These are phyloP conservation scores for Gymnoscopelus braueri DNA, from an alignment of 2,797 vertebrate species.

Conservation along the genomic window DNA sequence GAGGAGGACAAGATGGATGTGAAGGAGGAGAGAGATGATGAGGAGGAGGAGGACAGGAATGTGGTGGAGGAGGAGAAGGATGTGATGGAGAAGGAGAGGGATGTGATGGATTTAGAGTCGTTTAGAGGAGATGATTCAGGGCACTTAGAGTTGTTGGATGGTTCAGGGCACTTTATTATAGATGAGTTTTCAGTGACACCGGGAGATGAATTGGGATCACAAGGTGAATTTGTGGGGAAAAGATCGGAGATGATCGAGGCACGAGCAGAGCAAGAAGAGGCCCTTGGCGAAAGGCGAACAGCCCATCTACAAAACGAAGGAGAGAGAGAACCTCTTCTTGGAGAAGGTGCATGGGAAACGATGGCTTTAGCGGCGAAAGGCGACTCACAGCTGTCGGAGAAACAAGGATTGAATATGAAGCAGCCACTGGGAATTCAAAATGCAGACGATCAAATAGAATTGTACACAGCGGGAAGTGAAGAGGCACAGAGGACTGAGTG, in stretches of 20 bases:
- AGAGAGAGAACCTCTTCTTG: neutral
- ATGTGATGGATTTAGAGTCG: constrained; percentile 5
- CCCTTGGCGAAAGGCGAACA: neutral
- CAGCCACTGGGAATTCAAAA: neutral
- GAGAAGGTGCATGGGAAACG: constrained; percentile 1
- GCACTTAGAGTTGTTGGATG: constrained; percentile 7
- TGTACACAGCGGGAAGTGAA: neutral
- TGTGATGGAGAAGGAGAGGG: neutral
- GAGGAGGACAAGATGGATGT: no score
- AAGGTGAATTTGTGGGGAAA: neutral
- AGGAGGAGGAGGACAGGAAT: constrained; percentile 1
- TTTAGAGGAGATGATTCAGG: constrained; percentile 29
- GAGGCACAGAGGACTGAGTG: neutral
- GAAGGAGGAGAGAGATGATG: neutral
- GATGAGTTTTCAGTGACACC: constrained; percentile 12
- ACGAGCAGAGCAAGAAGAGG: constrained; percentile 14
- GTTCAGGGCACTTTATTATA: constrained; percentile 9
- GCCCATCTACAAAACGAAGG: constrained; percentile 1
- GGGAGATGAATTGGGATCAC: constrained; percentile 2
- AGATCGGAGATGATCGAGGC: neutral
- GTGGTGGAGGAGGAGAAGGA: no score
- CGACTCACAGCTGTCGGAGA: neutral
- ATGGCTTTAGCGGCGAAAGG: constrained; percentile 9
- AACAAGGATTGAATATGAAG: neutral
- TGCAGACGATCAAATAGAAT: constrained; percentile 11